These are phyloP conservation scores for Agonum fuliginosum DNA, from an alignment of 2,888 invertebrate species.

Conservation along the genomic window DNA sequence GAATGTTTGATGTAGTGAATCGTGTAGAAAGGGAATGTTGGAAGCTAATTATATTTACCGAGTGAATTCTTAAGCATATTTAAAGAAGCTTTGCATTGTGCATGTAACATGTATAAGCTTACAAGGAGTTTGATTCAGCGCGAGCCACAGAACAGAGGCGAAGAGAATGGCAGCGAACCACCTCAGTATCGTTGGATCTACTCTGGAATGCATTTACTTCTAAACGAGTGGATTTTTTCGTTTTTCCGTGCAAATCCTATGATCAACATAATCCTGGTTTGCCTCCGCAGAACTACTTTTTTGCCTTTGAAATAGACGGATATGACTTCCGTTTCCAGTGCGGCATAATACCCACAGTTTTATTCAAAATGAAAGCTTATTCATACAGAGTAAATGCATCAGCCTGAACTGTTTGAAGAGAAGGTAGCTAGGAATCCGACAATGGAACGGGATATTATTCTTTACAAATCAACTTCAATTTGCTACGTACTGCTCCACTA, in stretches of 20 bases:
- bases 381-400: slow-evolving; percentile 45
- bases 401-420: slow-evolving; percentile 26
- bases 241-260: slow-evolving; percentile 54
- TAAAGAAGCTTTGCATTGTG: neutral
- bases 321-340: slow-evolving; percentile 46
- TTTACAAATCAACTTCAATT: slow-evolving; percentile 30
- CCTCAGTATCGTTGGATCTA: slow-evolving; percentile 42
- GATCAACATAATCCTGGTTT: slow-evolving; percentile 58
- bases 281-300: slow-evolving; percentile 47
- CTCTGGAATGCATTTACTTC: slow-evolving; percentile 49
- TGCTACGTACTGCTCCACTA: too few relatives aligned
- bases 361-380: slow-evolving; percentile 53
- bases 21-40: too few relatives aligned
- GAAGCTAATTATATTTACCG: too few relatives aligned
- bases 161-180: too few relatives aligned
- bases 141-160: neutral
- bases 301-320: slow-evolving; percentile 49
- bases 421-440: neutral
- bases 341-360: slow-evolving; percentile 45
- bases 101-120: slow-evolving; percentile 14
- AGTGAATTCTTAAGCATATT: neutral
- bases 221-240: slow-evolving; percentile 50
- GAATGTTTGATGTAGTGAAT: too few relatives aligned
- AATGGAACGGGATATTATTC: slow-evolving; percentile 30
- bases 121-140: slow-evolving; percentile 9